Conservation (phyloP, 2,888 invertebrate genomes). For the Clostera curtula region DNA sequence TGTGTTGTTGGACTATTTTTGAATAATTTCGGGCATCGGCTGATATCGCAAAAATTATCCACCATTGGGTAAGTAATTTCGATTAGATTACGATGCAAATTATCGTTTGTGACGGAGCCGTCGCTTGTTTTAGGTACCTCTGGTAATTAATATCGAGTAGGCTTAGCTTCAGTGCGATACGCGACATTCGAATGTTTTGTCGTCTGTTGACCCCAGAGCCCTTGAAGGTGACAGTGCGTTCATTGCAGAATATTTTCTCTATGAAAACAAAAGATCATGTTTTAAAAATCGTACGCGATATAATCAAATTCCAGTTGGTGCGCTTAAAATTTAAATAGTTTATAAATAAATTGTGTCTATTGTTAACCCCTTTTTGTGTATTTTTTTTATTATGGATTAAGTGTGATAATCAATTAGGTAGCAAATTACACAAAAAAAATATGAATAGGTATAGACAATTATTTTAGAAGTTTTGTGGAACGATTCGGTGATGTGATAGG, state of each 20-base stretch:
- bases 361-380: no score
- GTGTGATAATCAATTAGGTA: no score
- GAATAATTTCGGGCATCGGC: conserved; percentile 42
- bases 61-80: conserved; percentile 70
- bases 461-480: no score
- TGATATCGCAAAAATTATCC: conserved; percentile 69
- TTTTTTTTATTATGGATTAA: no score
- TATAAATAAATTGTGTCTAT: no score
- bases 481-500: no score
- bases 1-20: conserved; percentile 51
- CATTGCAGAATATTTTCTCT: conserved; percentile 12
- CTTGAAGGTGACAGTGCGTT: conserved; percentile 25
- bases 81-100: conserved; percentile 73
- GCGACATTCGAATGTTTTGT: conserved; percentile 37
- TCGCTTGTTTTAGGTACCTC: conserved; percentile 38
- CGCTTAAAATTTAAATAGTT: no score
- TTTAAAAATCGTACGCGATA: conserved; percentile 1
- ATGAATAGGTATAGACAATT: no score
- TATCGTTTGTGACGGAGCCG: conserved; percentile 49
- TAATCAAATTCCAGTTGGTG: no score
- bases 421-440: no score
- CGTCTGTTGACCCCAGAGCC: conserved; percentile 34
- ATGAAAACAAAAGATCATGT: no score
- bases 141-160: conserved; percentile 34
- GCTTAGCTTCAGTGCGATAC: conserved; percentile 36